phyloP scores from a whole-genome alignment of 2,113 vertebrate species.

The Pseudopipra pipra region DNA sequence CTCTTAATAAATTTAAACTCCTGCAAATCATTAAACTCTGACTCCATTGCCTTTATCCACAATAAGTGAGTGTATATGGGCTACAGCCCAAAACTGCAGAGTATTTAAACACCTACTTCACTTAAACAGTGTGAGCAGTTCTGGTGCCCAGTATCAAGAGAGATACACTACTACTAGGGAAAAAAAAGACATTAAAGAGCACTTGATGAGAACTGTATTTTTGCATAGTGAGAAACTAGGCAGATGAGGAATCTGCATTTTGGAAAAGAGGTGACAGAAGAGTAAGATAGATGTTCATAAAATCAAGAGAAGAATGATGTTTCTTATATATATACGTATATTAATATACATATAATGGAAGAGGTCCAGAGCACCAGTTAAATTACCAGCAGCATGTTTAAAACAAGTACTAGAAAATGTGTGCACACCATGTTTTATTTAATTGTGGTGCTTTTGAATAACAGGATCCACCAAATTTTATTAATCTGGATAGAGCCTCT shows the following conservation, averaged over 20 bases:
- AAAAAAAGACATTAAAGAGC: neutral
- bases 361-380: neutral
- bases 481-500: neutral
- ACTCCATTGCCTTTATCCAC: neutral
- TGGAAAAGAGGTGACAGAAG: neutral
- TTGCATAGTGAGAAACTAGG: neutral
- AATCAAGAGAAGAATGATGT: rapidly evolving
- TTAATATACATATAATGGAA: neutral
- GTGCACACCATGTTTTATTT: neutral
- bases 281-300: neutral
- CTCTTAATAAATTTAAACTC: constrained; percentile 1
- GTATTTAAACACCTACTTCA: neutral
- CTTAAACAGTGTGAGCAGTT: neutral
- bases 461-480: neutral
- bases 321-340: neutral
- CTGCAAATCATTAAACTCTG: neutral
- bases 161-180: neutral
- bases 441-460: neutral
- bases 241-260: neutral
- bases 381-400: neutral
- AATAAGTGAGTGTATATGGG: neutral
- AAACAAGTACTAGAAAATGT: neutral
- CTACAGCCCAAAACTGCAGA: neutral
- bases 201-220: neutral
- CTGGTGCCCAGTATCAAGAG: neutral